Percentiles rank a stretch among this genome's conserved stretches.
phyloP scores from a whole-genome alignment of 2,888 invertebrate species.

The Hermaeophaga mercurialis region DNA sequence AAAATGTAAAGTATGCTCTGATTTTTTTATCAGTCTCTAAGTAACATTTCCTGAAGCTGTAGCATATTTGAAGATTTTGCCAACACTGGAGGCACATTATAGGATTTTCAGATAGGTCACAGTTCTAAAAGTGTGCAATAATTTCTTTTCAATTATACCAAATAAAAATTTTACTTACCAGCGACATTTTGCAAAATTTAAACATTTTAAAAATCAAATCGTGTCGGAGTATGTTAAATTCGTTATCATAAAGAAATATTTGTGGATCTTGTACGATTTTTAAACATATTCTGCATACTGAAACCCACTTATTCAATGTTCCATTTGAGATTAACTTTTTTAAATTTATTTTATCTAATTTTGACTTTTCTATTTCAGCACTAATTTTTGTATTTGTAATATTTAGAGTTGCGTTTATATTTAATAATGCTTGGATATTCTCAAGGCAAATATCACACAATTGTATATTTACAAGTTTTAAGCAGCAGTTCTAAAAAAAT shows the following conservation, averaged over 20 bases:
- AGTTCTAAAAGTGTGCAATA: constrained; percentile 12
- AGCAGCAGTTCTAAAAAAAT: constrained; percentile 6
- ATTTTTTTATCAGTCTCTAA: constrained; percentile 27
- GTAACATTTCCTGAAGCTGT: constrained; percentile 27
- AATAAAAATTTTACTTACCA: constrained; percentile 21
- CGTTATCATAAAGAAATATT: constrained; percentile 26
- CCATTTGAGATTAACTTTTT: constrained; percentile 5
- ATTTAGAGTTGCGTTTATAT: neutral
- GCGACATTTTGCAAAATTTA: constrained; percentile 16
- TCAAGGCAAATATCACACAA: constrained; percentile 4
- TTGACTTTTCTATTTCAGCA: constrained; percentile 7
- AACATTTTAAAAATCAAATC: constrained; percentile 25
- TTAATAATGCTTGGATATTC: neutral
- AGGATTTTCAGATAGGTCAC: constrained; percentile 20
- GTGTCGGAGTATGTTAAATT: constrained; percentile 17
- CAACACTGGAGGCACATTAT: constrained; percentile 30
- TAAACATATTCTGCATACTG: constrained; percentile 25
- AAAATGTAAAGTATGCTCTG: constrained; percentile 13
- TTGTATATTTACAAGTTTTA: neutral
- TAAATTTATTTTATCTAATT: constrained; percentile 10
- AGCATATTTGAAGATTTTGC: constrained; percentile 26
- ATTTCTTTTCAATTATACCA: neutral
- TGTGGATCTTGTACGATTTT: constrained; percentile 6
- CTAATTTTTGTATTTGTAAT: constrained; percentile 1
- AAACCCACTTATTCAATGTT: neutral